Evolutionary conservation across 2,113 vertebrate genomes (phyloP).

Genomic region (Thoracochromis brauschi): DNA sequence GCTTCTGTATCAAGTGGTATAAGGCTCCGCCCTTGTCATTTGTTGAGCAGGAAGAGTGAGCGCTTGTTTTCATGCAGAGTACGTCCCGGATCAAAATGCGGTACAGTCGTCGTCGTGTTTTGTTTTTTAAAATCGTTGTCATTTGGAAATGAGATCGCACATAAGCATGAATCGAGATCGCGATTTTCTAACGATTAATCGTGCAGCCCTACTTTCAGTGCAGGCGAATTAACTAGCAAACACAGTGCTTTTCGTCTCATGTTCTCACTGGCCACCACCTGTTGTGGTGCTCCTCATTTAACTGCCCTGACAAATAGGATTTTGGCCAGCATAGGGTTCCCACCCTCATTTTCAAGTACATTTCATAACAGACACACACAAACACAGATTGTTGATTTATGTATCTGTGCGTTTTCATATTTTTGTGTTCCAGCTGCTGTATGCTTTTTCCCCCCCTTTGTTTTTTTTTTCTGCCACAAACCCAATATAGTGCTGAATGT

Average conservation of each 20-base stretch:
- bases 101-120: no score
- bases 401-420: not conserved
- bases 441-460: rapidly evolving
- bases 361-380: not conserved
- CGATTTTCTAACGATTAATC: no score
- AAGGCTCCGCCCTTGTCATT: no score
- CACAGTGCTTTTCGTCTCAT: not conserved
- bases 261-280: not conserved
- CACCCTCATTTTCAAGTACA: not conserved
- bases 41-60: no score
- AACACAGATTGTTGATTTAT: not conserved
- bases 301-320: not conserved
- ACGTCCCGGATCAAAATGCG: no score
- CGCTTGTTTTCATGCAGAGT: no score
- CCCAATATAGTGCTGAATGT: not conserved
- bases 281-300: not conserved
- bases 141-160: no score
- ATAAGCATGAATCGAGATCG: no score
- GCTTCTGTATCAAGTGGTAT: no score
- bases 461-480: not conserved
- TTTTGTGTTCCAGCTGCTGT: not conserved
- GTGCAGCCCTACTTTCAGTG: not conserved
- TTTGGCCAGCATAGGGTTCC: not conserved
- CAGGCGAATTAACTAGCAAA: not conserved
- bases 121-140: no score